Evolutionary conservation across 2,888 invertebrate genomes (phyloP), one percentile per base, ranked within the genome.

Genomic region (Mesochorus sp.): DNA sequence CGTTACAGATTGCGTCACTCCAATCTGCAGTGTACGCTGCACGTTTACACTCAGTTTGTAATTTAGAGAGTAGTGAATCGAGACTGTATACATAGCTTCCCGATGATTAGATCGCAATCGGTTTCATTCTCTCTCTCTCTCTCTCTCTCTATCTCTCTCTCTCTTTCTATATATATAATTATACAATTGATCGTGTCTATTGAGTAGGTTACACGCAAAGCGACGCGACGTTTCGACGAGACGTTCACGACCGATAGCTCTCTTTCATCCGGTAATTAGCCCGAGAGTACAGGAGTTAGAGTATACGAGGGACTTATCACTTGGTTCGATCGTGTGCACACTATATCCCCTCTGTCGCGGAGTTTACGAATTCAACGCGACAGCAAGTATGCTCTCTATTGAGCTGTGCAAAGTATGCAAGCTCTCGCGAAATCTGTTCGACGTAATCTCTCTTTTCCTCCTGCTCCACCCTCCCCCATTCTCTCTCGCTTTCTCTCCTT

Each of bases 211-310:
- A 37, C 39, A 53, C 44, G 39, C 66, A 39, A 55, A 55, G 44
- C 80, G 42, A 42, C 53, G 72, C 76, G 74, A 74, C 57, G 74
- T 72, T 74, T 77, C 71, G 73, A 81, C 76, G 77, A n/a, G n/a
- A 73, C 73, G 70, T 47, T 70, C n/a, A n/a, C n/a, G 76, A 75
- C 78, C 76, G 76, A 80, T 85, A 87, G 83, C 79, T 79, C 86
- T 88, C 87, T 88, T 89, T 86, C 87, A 86, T 86, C 85, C 85
- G 84, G 88, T 87, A 89, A 88, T 89, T 88, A 88, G 85, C 85
- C 84, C 81, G 81, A 87, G 85, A 86, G 87, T 85, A 70, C 31
- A 81, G 66, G 71, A 24, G 39, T 68, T 8, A 8, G 8, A 3
- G 17, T 42, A 53, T 28, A 39, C 82, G 83, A 83, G 85, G 17